Evolutionary conservation across 2,797 vertebrate species (phyloP).

Genomic region (Tamandua tetradactyla): DNA sequence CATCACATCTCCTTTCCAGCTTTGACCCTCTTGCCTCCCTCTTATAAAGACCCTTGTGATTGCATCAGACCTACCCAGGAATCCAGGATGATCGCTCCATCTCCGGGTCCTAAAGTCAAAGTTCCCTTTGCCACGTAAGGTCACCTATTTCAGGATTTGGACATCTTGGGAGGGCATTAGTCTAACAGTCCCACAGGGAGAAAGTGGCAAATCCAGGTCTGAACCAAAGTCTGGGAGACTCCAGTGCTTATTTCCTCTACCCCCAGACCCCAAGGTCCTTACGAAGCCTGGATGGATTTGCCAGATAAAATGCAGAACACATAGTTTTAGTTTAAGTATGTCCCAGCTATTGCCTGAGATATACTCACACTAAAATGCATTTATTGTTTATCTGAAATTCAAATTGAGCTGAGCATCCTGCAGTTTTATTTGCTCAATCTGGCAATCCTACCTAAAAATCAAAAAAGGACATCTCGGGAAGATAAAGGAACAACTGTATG

Average conservation of each 20-base stretch:
- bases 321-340: background rate
- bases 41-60: background rate
- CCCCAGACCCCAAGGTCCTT: background rate
- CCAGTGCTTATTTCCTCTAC: background rate
- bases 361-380: background rate
- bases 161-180: accelerated
- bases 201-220: background rate
- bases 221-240: background rate
- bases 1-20: background rate
- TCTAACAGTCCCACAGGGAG: background rate
- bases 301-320: background rate
- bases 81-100: background rate
- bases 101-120: background rate
- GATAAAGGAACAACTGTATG: background rate
- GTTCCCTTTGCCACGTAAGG: background rate
- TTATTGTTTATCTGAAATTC: background rate
- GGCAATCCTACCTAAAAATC: background rate
- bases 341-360: background rate
- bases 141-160: background rate
- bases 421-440: background rate
- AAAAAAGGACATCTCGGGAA: background rate
- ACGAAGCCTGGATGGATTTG: too few species aligned
- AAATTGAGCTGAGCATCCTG: background rate
- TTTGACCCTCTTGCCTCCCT: background rate
- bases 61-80: background rate